Evolutionary conservation across 53 echinoderm and acorn worm species (phyloP).

Genomic region (Crossaster papposus): DNA sequence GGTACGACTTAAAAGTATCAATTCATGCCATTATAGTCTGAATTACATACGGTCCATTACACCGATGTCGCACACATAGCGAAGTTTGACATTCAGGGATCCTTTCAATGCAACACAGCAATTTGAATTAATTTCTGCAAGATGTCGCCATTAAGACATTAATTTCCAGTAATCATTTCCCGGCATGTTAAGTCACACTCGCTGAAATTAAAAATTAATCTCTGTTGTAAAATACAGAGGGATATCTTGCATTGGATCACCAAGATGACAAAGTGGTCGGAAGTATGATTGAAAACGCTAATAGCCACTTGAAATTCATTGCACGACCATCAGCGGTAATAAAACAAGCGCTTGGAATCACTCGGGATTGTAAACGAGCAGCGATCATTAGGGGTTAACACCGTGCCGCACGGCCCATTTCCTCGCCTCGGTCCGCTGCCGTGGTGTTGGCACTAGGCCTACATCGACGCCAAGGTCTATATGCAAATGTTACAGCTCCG

Average conservation of each 20-base stretch:
- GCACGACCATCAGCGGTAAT: slow-evolving; percentile 34
- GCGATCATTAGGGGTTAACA: neutral
- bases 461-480: slow-evolving; percentile 2
- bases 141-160: neutral
- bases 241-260: neutral
- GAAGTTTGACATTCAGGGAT: neutral
- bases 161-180: neutral
- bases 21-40: neutral
- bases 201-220: slow-evolving; percentile 5
- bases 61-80: neutral
- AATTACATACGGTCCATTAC: neutral
- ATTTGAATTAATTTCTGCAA: slow-evolving; percentile 33
- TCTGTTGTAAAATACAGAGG: neutral
- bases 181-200: neutral
- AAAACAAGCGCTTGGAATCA: slow-evolving; percentile 32
- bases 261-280: slow-evolving; percentile 17
- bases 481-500: slow-evolving; percentile 15
- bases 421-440: neutral
- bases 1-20: neutral
- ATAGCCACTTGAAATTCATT: slow-evolving; percentile 43
- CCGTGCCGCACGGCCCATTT: neutral
- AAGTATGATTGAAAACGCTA: slow-evolving; percentile 15
- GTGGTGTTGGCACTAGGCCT: slow-evolving; percentile 26
- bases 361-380: slow-evolving; percentile 12
- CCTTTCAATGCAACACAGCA: neutral